phyloP scores from a whole-genome alignment of 1,140 invertebrate genomes.

The Mya arenaria region DNA sequence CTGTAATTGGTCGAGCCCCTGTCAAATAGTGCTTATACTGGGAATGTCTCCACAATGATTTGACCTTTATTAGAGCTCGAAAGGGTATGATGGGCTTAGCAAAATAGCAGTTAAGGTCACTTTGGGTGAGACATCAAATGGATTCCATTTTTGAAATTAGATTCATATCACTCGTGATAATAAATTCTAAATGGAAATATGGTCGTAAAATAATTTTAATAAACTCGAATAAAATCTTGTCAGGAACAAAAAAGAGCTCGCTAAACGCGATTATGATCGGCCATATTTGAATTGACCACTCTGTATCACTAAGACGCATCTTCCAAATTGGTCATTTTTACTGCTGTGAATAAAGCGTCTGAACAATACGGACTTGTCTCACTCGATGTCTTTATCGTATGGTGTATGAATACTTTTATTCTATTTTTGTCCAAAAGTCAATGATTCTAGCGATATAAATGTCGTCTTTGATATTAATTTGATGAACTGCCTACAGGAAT shows the following conservation, averaged over 20 bases:
- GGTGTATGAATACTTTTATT: slow-evolving; percentile 18
- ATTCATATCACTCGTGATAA: slow-evolving; percentile 35
- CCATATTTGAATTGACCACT: slow-evolving; percentile 25
- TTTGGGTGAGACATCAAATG: slow-evolving; percentile 30
- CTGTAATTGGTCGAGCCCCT: slow-evolving; percentile 31
- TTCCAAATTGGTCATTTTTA: slow-evolving; percentile 44
- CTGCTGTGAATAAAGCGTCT: slow-evolving; percentile 43
- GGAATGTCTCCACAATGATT: slow-evolving; percentile 27
- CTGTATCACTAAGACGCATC: slow-evolving; percentile 37
- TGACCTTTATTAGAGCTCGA: neutral
- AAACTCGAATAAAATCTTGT: slow-evolving; percentile 29
- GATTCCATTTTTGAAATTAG: neutral
- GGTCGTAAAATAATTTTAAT: slow-evolving; percentile 48
- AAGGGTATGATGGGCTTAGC: slow-evolving; percentile 21
- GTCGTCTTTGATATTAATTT: slow-evolving; percentile 41
- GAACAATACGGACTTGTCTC: slow-evolving; percentile 38
- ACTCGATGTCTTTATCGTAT: slow-evolving; percentile 45
- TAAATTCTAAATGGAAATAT: slow-evolving; percentile 55
- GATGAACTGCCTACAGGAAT: slow-evolving; percentile 48
- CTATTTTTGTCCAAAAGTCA: slow-evolving; percentile 19
- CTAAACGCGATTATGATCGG: neutral
- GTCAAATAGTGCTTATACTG: slow-evolving; percentile 21
- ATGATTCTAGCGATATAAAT: slow-evolving; percentile 38
- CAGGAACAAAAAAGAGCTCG: neutral
- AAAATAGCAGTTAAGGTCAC: slow-evolving; percentile 44